Evolutionary conservation across 2,797 vertebrate species (phyloP).

Genomic region (Rhodeus uyekii): DNA sequence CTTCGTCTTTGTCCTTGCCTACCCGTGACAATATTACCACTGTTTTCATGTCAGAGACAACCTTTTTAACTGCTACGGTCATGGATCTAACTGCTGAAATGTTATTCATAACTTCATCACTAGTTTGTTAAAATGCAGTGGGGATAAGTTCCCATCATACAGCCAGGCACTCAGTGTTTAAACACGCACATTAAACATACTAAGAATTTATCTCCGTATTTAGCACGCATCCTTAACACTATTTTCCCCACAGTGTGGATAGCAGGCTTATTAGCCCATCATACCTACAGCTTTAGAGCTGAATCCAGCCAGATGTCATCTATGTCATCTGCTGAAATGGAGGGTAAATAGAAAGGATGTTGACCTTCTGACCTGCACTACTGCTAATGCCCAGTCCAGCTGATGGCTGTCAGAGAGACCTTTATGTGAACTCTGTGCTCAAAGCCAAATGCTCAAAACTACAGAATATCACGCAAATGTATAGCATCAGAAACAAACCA

Average conservation of each 20-base stretch:
- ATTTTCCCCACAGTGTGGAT: not conserved
- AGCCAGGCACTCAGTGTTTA: no score
- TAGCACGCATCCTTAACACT: not conserved
- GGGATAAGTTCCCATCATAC: no score
- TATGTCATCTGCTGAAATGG: conserved; percentile 4
- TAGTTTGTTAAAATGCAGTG: not conserved
- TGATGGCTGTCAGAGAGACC: not conserved
- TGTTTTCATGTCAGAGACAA: not conserved
- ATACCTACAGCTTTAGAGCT: not conserved
- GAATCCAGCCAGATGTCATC: conserved; percentile 18
- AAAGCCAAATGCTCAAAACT: not conserved
- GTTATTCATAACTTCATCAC: not conserved
- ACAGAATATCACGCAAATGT: not conserved
- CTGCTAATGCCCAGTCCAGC: not conserved
- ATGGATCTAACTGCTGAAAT: not conserved
- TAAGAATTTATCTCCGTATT: not conserved
- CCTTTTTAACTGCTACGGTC: not conserved
- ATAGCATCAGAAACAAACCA: not conserved
- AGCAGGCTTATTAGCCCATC: conserved; percentile 7
- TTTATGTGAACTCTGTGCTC: not conserved
- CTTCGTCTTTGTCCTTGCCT: no score
- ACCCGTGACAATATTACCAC: no score
- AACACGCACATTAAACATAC: not conserved
- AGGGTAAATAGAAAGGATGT: not conserved
- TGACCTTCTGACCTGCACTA: conserved; percentile 11